Evolutionary conservation across 2,797 vertebrate genomes (phyloP).

Genomic region (Oceanodroma leucorhoa): DNA sequence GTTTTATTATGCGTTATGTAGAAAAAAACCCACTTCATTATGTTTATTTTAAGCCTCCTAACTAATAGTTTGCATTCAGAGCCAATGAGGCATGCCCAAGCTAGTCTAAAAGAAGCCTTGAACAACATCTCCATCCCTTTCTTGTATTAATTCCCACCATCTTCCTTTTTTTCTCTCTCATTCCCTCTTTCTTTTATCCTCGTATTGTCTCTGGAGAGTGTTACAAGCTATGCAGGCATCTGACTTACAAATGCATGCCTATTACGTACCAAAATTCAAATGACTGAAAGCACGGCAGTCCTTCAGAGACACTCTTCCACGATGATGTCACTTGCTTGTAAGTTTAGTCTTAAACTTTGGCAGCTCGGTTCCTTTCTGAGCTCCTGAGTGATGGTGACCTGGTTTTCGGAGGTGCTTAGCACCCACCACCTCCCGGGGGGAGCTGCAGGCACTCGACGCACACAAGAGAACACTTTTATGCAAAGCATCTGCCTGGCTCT

Average conservation of each 20-base stretch:
- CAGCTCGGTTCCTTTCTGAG: not conserved
- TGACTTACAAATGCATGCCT: not conserved
- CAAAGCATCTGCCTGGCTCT: slow-evolving; percentile 12
- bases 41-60: not conserved
- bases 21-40: not conserved
- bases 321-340: not conserved
- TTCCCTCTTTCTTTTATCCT: not conserved
- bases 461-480: slow-evolving; percentile 49
- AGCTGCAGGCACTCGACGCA: not conserved
- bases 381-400: slow-evolving; percentile 1
- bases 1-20: not conserved
- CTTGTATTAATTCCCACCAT: not conserved
- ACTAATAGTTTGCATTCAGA: not conserved
- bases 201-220: not conserved
- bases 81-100: not conserved
- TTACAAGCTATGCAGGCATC: not conserved
- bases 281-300: not conserved
- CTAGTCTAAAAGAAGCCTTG: not conserved
- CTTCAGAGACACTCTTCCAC: not conserved
- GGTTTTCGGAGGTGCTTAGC: slow-evolving; percentile 18
- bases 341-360: slow-evolving; percentile 3
- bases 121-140: not conserved
- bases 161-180: not conserved
- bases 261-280: not conserved
- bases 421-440: not conserved